Evolutionary conservation across 2,888 invertebrate species (phyloP).

Genomic region (Caenorhabditis sp.): DNA sequence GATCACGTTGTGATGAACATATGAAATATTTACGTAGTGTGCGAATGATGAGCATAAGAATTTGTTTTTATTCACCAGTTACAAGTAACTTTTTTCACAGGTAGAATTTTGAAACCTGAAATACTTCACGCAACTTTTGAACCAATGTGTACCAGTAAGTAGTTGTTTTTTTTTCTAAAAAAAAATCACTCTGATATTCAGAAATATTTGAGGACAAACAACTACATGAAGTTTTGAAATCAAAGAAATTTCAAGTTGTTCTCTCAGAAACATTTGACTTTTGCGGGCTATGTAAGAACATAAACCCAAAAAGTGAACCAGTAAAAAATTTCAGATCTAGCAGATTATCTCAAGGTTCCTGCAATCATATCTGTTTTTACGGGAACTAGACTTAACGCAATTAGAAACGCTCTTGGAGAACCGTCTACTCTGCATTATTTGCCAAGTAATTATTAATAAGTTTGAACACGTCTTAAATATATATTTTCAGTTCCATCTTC

Average conservation of each 20-base stretch:
- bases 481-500: conserved; percentile 21
- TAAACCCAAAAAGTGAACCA: too few relatives aligned
- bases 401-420: conserved; percentile 41
- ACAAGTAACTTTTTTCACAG: too few relatives aligned
- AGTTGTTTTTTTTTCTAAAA: too few relatives aligned
- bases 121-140: too few relatives aligned
- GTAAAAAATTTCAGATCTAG: conserved; percentile 40
- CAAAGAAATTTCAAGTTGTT: conserved; percentile 40
- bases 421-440: conserved; percentile 53
- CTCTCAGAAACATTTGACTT: conserved; percentile 57
- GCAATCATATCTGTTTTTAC: conserved; percentile 50
- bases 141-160: too few relatives aligned
- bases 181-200: conserved; percentile 1
- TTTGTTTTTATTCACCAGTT: background rate
- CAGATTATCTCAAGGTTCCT: conserved; percentile 47
- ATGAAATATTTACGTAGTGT: too few relatives aligned
- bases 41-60: too few relatives aligned
- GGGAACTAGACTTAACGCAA: conserved; percentile 41
- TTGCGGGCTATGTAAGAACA: conserved; percentile 54
- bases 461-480: background rate
- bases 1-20: too few relatives aligned
- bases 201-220: conserved; percentile 36
- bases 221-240: conserved; percentile 27
- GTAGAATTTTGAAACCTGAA: conserved; percentile 21
- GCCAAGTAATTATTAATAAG: too few relatives aligned